These are phyloP conservation scores for Dryobotodes eremita DNA, from an alignment of 2,888 invertebrate genomes.

Conservation along the genomic window DNA sequence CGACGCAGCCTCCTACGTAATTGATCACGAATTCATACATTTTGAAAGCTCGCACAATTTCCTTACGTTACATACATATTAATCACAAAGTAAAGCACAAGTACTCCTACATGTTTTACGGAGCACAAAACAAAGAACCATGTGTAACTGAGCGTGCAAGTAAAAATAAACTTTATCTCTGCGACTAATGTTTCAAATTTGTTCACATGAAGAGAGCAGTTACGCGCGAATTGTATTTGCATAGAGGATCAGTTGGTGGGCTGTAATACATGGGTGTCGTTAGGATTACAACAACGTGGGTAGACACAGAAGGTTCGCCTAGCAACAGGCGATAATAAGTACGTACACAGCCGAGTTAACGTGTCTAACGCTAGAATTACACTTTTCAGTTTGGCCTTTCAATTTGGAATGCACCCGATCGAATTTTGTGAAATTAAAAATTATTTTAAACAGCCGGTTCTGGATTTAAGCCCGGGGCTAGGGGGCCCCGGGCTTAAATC, in stretches of 20 bases:
- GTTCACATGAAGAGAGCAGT: slow-evolving; percentile 23
- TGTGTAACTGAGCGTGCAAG: slow-evolving; percentile 32
- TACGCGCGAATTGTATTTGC: slow-evolving; percentile 43
- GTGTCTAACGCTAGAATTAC: neutral
- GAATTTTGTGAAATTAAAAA: neutral
- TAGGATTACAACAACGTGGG: slow-evolving; percentile 13
- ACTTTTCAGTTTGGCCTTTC: neutral
- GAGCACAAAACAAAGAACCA: slow-evolving; percentile 37
- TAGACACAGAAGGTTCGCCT: neutral
- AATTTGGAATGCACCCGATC: neutral
- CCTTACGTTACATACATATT: slow-evolving; percentile 61
- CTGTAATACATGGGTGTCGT: slow-evolving; percentile 37
- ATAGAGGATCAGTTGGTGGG: slow-evolving; percentile 37
- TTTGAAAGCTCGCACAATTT: slow-evolving; percentile 48
- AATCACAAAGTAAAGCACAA: slow-evolving; percentile 47
- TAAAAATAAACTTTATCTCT: slow-evolving; percentile 57
- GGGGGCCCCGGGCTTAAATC: too few relatives aligned
- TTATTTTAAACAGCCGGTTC: neutral
- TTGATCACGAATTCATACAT: slow-evolving; percentile 56
- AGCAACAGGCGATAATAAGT: slow-evolving; percentile 5
- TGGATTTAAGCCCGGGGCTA: neutral
- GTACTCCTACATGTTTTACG: slow-evolving; percentile 17
- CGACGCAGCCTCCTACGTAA: slow-evolving; percentile 9
- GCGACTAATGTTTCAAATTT: slow-evolving; percentile 50
- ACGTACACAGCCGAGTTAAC: neutral